These are phyloP conservation scores for Beris morrisii DNA, from an alignment of 2,888 invertebrate genomes.

Conservation along the genomic window DNA sequence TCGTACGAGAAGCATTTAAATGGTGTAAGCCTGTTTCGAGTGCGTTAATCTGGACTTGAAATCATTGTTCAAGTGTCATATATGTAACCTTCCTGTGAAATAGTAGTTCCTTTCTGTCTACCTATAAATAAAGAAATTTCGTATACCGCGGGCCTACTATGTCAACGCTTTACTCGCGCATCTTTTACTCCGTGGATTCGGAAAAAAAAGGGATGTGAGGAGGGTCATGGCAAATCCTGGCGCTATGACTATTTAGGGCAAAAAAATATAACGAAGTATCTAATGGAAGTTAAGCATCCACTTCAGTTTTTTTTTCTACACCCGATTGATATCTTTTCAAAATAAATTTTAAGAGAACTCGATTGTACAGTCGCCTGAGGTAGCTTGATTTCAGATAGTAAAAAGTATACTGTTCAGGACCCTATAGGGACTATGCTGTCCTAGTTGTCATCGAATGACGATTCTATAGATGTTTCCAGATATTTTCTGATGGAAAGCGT, in stretches of 20 bases:
- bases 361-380: no score
- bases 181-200: neutral
- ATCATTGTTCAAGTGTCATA: constrained; percentile 35
- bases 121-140: constrained; percentile 5
- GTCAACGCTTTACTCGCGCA: constrained; percentile 30
- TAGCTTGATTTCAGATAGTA: no score
- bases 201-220: neutral
- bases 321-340: neutral
- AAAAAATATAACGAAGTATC: constrained; percentile 22
- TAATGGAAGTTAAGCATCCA: constrained; percentile 17
- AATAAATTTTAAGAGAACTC: no score
- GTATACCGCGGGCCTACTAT: constrained; percentile 17
- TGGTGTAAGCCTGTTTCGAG: constrained; percentile 37
- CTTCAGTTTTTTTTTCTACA: constrained; percentile 6
- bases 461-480: no score
- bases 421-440: no score
- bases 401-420: no score
- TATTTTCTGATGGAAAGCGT: no score
- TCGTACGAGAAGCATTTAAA: constrained; percentile 17
- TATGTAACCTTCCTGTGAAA: constrained; percentile 19
- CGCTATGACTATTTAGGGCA: neutral
- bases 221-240: constrained; percentile 10
- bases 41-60: constrained; percentile 38
- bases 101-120: neutral
- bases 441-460: no score